phyloP scores from a whole-genome alignment of 1,140 invertebrate genomes.

The Drosophila kanapiae region DNA sequence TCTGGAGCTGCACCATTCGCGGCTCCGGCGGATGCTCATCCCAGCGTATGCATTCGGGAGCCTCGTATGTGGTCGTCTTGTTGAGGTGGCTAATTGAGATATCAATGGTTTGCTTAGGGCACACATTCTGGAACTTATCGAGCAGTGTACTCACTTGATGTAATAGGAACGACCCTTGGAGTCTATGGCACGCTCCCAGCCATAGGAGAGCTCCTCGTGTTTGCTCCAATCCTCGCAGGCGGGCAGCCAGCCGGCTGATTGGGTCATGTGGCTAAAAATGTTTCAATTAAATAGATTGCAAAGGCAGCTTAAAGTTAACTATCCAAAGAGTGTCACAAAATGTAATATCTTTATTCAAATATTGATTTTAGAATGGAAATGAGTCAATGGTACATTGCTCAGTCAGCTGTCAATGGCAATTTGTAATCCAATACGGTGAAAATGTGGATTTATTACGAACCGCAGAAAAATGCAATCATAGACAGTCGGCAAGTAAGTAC shows the following conservation, averaged over 20 bases:
- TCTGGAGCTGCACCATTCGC: constrained; percentile 89
- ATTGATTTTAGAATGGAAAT: constrained; percentile 4
- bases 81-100: constrained; percentile 91
- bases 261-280: constrained; percentile 90
- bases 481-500: not conserved
- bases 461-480: constrained; percentile 12
- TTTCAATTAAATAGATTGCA: not conserved
- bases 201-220: constrained; percentile 90
- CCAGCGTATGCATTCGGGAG: constrained; percentile 87
- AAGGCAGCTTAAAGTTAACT: not conserved
- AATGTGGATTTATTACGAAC: constrained; percentile 17
- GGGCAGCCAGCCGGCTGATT: constrained; percentile 93
- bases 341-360: not conserved
- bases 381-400: constrained; percentile 15
- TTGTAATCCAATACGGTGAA: constrained; percentile 17
- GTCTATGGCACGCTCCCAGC: constrained; percentile 94
- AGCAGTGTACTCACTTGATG: constrained; percentile 91
- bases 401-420: constrained; percentile 28
- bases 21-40: constrained; percentile 91
- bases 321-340: not conserved
- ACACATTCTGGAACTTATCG: not conserved
- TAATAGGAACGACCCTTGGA: constrained; percentile 92
- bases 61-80: constrained; percentile 95
- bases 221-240: constrained; percentile 92
- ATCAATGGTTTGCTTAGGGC: not conserved